Evolutionary conservation across 2,113 vertebrate species (phyloP), one percentile per base, ranked within the genome.

Genomic region (Hiodon alosoides): DNA sequence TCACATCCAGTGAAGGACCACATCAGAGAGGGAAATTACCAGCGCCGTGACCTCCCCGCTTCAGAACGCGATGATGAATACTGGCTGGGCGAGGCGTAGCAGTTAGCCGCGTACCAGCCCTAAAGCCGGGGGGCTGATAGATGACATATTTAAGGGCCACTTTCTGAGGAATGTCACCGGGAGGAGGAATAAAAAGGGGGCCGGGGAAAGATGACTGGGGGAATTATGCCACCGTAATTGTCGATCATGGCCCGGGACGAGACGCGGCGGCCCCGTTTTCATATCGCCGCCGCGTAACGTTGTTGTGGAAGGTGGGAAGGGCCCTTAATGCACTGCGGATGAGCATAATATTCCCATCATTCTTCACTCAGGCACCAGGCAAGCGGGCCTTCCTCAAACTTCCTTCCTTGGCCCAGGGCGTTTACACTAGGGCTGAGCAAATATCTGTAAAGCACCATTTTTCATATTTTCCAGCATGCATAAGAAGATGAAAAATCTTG

Each of bases 401-500:
- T 86, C 86, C 85, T 82, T 83, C 86, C 73, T 82, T 95, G 95
- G 95, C 96, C 95, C 94, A 94, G 93, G 95, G 96, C 95, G 92
- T 93, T 94, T 94, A 94, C 92, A 93, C 92, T 90, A 83, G 92
- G 92, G 94, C 93, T 92, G 91, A 90, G 92, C 91, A 95, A 95
- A 95, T 94, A 92, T 95, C 93, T 93, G 94, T 95, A 95, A 96
- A 95, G 89, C 90, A 94, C 94, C 90, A 96, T 98, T 96, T 95
- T 96, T 98, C 96, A 98, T 96, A 96, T 96, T 96, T 94, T 83
- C 85, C 94, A 94, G 94, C 94, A 96, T 96, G 94, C 94, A 97
- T 98, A 97, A 97, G 94, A 93, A 97, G 95, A 97, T 98, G 95
- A 97, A 98, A 97, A 94, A 96, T 96, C 94, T 94, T 93, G 90